Evolutionary conservation across 2,113 vertebrate genomes (phyloP), one percentile per base, ranked within the genome.

Genomic region (Solenodon paradoxus): DNA sequence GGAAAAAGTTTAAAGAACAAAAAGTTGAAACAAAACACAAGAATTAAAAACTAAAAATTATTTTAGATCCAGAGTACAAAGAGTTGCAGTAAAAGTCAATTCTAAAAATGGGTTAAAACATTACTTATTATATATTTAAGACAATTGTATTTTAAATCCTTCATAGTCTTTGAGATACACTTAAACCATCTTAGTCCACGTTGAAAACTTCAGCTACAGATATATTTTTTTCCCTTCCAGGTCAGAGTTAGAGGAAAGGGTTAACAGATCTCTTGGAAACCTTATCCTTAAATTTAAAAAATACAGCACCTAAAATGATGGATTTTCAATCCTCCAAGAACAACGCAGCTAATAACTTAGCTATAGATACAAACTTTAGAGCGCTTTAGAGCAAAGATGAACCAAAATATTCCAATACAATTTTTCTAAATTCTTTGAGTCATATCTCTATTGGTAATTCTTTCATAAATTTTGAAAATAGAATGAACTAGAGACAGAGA

Each of bases 1-100:
- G 85, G 53, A 88, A 86, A 88, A 88, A 53, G 78, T 97, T 88
- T 80, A 94, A 95, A 96, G 38, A 11, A 90, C 63, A 90, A 94
- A 90, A 77, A 28, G 40, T 47, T 90, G 38, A 87, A 96, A 87
- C 16, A 83, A 77, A 89, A 84, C 47, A 86, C 24, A 94, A 87
- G 24, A 90, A 92, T 8, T 13, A 22, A 86, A 92, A 95, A 78
- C 19, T 69, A 69, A 80, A 92, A 93, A 82, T 55, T 72, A 38
- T 45, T n/a, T 91, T 91, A 92, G 55, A 88, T 20, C 71, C 35
- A 82, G 32, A 78, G 20, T 92, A 49, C 28, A 93, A 91, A 89
- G 38, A 17, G 22, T 47, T 86, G 10, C 20, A 89, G 71, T 49
- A 90, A 95, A 91, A 93, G n/a, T 4, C 11, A 93, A 89, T 57